Conservation (phyloP, 1,140 invertebrate genomes). For the Drosophila prosaltans region DNA sequence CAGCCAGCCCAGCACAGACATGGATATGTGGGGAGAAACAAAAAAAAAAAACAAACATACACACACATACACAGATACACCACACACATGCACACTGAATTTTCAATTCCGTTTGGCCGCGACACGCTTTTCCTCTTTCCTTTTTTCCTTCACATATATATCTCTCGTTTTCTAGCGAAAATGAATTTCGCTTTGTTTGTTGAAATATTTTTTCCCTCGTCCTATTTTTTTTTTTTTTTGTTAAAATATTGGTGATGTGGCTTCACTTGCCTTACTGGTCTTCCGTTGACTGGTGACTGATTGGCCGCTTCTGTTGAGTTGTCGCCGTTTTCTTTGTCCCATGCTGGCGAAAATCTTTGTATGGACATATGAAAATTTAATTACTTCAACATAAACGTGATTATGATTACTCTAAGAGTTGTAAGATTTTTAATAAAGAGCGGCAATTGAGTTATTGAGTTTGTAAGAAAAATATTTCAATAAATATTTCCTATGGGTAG, state of each 20-base stretch:
- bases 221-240: constrained; percentile 32
- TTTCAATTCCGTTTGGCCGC: constrained; percentile 79
- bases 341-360: constrained; percentile 20
- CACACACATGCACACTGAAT: constrained; percentile 50
- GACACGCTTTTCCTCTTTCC: constrained; percentile 54
- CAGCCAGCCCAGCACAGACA: constrained; percentile 61
- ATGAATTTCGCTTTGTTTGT: constrained; percentile 81
- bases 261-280: constrained; percentile 22
- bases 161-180: constrained; percentile 37
- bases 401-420: not conserved
- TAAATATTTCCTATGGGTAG: too few species aligned
- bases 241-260: constrained; percentile 67
- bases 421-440: too few species aligned
- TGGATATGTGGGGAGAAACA: constrained; percentile 65
- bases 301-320: constrained; percentile 51
- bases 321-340: constrained; percentile 23
- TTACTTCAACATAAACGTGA: constrained; percentile 28
- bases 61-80: constrained; percentile 38
- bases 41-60: constrained; percentile 17
- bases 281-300: constrained; percentile 69
- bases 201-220: constrained; percentile 62
- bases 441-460: too few species aligned
- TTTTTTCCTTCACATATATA: not conserved
- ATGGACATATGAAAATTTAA: constrained; percentile 4
- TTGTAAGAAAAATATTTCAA: too few species aligned